phyloP scores from a whole-genome alignment of 1,140 invertebrate genomes.

The Trissolcus basalis region DNA sequence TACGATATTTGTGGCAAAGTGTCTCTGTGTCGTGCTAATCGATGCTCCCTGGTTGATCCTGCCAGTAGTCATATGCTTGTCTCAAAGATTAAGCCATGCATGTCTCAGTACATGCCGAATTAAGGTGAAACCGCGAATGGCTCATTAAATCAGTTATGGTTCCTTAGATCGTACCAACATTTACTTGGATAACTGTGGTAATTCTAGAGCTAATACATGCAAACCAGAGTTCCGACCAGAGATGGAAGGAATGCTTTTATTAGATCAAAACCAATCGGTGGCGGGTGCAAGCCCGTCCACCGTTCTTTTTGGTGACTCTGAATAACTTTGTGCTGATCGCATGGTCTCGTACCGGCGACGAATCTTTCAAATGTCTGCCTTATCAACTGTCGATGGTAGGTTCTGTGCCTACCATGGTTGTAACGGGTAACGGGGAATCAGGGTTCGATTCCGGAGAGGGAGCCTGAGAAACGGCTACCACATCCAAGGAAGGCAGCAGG shows the following conservation, averaged over 20 bases:
- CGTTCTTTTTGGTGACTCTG: too few species aligned
- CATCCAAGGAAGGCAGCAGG: conserved; percentile 94
- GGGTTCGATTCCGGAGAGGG: conserved; percentile 83
- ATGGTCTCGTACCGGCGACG: conserved; percentile 59
- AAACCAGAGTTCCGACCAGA: too few species aligned
- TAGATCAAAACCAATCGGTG: conserved; percentile 1
- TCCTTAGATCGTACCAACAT: conserved; percentile 62
- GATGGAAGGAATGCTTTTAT: conserved; percentile 3
- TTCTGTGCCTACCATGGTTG: conserved; percentile 82
- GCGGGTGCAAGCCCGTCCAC: too few species aligned
- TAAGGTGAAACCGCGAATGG: conserved; percentile 80
- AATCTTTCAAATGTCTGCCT: conserved; percentile 92
- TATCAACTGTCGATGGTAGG: conserved; percentile 86
- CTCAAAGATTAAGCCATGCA: conserved; percentile 89
- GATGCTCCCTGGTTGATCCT: conserved; percentile 78
- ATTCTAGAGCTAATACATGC: too few species aligned
- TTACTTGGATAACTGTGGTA: conserved; percentile 1
- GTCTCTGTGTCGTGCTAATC: too few species aligned
- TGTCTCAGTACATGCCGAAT: conserved; percentile 78
- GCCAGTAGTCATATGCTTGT: conserved; percentile 87
- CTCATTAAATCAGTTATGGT: conserved; percentile 67
- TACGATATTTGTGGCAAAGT: too few species aligned
- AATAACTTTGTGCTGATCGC: background rate
- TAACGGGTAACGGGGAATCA: conserved; percentile 87
- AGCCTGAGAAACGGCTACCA: conserved; percentile 94